Conservation (phyloP, 2,888 invertebrate species). For the Chymomyza amoena region DNA sequence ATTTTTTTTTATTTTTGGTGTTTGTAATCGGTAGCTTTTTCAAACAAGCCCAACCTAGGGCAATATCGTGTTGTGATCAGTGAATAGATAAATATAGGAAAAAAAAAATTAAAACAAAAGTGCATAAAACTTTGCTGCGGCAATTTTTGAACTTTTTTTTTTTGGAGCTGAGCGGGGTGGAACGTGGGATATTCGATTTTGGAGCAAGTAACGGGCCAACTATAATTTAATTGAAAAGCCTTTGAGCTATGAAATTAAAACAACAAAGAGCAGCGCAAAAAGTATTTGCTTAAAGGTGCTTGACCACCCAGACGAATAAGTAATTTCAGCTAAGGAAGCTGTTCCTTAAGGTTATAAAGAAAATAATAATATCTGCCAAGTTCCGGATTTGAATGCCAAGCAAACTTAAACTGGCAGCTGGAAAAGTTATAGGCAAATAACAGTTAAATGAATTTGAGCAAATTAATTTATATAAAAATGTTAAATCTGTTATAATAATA, state of each 20-base stretch:
- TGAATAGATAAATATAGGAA: conserved; percentile 15
- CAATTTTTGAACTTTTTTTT: not conserved
- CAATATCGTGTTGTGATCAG: conserved; percentile 71
- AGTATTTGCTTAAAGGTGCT: not conserved
- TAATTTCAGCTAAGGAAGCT: not conserved
- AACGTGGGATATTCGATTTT: conserved; percentile 24
- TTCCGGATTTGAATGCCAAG: not conserved
- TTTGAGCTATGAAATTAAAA: conserved; percentile 37
- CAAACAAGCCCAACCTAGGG: conserved; percentile 66
- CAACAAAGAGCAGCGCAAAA: conserved; percentile 22
- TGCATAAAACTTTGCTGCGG: conserved; percentile 28
- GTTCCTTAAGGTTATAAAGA: not conserved
- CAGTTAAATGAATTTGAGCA: too few species aligned
- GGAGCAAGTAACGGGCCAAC: conserved; percentile 53
- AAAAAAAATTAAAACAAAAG: conserved; percentile 24
- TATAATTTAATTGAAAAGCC: conserved; percentile 66
- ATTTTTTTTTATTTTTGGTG: conserved; percentile 2
- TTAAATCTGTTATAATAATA: too few species aligned
- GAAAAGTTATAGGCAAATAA: too few species aligned
- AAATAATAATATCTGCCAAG: not conserved
- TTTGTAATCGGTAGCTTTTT: not conserved
- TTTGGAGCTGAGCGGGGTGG: not conserved
- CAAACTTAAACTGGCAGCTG: not conserved
- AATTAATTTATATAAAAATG: too few species aligned
- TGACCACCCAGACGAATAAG: not conserved